Base-by-base conservation (phyloP, 1,140 invertebrate genomes). In the Scaptomyza pallida region DNA sequence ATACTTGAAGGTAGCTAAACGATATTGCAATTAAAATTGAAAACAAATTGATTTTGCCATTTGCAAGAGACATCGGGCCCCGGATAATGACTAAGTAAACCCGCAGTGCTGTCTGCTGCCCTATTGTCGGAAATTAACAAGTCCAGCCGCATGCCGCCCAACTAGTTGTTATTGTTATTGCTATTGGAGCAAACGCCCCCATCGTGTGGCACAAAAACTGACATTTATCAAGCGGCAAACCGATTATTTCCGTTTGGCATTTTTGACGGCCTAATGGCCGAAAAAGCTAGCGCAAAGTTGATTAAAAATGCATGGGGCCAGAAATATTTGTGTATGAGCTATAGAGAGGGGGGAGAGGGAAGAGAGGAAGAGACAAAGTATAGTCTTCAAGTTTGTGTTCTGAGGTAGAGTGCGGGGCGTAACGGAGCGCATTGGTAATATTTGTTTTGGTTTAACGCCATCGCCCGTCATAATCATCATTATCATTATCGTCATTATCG, bases 11-110 rank as follows among this genome's bases (percentile, higher is more conserved):
- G 72, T 75, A 45, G 75, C 50, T 72, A 72, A 74, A 64, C 64
- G 72, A 85, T 67, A 80, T 63, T 77, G 61, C 76, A 86, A 86
- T 80, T 86, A 86, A 80, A 81, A 69, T 48, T 62, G 56, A 45
- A 63, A 26, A 55, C 54, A 65, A 78, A 62, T 79, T 75, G 65
- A 77, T 81, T 80, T 77, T 77, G 64, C 63, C 50, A 82, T 73
- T 81, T 77, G 63, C 54, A 59, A 30, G 30, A 60, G 48, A 54
- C 62, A 23, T 16, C 41, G 41, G 5, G 52, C 41, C 43, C 68
- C 23, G 37, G 52, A 76, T 81, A 76, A 75, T 72, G 55, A 62
- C 61, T 62, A 52, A 73, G 72, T 52, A 64, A 80, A 72, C 52
- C 26, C 35, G 40, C 15, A 41, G 37, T 35, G 17, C 51, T 33